phyloP scores from a whole-genome alignment of 2,888 invertebrate species.

The Leucophora obtusa region DNA sequence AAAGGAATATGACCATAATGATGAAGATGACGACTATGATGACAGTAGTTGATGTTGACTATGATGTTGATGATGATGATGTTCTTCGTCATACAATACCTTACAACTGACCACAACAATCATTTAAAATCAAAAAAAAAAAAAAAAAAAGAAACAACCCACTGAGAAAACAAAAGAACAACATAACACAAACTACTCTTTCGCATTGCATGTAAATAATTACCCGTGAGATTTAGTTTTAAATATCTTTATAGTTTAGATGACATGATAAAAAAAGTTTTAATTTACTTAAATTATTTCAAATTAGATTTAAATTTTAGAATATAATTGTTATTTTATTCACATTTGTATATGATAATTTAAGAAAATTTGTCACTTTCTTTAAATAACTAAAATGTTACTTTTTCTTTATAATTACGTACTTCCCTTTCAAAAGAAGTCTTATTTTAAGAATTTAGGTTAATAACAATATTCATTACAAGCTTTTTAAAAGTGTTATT shows the following conservation, averaged over 20 bases:
- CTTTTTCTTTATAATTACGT: slow-evolving; percentile 19
- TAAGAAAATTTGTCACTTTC: slow-evolving; percentile 42
- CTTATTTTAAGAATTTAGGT: slow-evolving; percentile 68
- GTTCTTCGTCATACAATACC: slow-evolving; percentile 40
- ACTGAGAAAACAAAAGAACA: slow-evolving; percentile 3
- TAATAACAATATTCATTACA: slow-evolving; percentile 73
- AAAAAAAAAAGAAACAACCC: background rate
- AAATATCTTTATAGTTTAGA: slow-evolving; percentile 1
- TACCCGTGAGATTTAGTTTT: slow-evolving; percentile 62
- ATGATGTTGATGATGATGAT: slow-evolving; percentile 33
- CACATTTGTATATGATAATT: background rate
- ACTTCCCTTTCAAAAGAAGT: slow-evolving; percentile 28
- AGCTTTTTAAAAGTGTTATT: background rate
- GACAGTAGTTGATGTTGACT: slow-evolving; percentile 17
- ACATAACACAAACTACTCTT: background rate
- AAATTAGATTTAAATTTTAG: background rate
- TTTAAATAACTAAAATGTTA: slow-evolving; percentile 19
- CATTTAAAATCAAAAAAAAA: slow-evolving; percentile 1
- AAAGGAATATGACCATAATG: background rate
- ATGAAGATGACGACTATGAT: slow-evolving; percentile 40
- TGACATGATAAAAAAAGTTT: background rate
- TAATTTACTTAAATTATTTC: background rate
- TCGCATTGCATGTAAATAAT: slow-evolving; percentile 74
- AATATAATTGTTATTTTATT: background rate
- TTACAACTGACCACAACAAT: slow-evolving; percentile 32